Evolutionary conservation across 1,140 invertebrate species (phyloP), one percentile per base, ranked within the genome.

Genomic region (Grapholita molesta): DNA sequence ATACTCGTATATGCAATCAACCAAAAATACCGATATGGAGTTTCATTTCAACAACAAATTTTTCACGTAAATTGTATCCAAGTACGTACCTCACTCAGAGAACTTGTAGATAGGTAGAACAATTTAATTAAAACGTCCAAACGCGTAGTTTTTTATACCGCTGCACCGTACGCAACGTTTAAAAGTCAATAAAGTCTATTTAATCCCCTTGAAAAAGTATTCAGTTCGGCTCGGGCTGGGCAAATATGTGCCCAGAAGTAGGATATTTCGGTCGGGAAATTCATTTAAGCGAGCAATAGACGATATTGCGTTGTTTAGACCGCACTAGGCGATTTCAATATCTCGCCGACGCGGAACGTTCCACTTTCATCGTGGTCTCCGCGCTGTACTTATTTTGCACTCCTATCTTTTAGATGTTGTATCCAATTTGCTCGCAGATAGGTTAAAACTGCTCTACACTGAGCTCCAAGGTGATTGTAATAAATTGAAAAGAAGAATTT

Each of bases 191-290:
- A 61, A 61, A 61, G 25, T 12, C 53, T 25, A 9, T 53, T 53
- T 57, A 12, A 57, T 57, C 53, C 53, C 55, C 2, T 15, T 32
- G 11, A 61, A 61, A 61, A 61, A 25, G 15, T 30, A 61, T 61
- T 61, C 25, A 2, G 55, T 48, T 48, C 35, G 24, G 55, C 55
- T 61, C 7, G 15, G 25, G 25, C 55, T 61, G 25, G 7, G 24
- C 55, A 61, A 61, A 61, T 61, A 61, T 61, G 55, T 61, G 30
- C 55, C 55, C 55, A 61, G n/a, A 61, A 61, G 55, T 61, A 53
- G 53, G 9, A 18, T 61, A 28, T 61, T 61, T 28, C 28, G 55
- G 55, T n/a, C 55, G 55, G 55, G 28, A 61, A 61, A 61, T 61
- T 61, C 55, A 61, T 61, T 61, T 61, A 61, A 25, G 55, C 55